Conservation (phyloP, 2,888 invertebrate genomes). For the Mythimna impura region DNA sequence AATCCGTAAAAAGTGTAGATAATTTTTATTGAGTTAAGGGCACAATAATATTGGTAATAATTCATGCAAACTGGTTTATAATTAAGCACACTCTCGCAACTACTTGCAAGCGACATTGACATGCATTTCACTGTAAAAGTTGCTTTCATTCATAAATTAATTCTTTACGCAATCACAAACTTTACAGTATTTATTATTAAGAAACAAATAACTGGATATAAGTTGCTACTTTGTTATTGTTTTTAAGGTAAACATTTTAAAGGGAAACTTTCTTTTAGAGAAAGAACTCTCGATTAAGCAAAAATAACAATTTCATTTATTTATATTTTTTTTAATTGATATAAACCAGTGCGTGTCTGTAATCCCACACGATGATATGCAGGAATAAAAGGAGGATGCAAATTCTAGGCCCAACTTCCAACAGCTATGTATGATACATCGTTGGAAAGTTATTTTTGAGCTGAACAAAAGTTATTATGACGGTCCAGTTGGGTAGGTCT, state of each 20-base stretch:
- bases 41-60: not conserved
- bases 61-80: conserved; percentile 15
- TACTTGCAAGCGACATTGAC: conserved; percentile 29
- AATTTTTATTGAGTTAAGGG: not conserved
- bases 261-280: too few relatives aligned
- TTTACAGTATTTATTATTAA: not conserved
- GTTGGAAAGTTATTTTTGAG: too few relatives aligned
- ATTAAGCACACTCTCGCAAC: conserved; percentile 2
- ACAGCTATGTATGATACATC: too few relatives aligned
- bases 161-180: not conserved
- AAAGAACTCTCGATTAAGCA: too few relatives aligned
- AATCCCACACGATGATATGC: not conserved
- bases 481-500: too few relatives aligned
- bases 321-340: too few relatives aligned
- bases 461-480: too few relatives aligned
- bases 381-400: not conserved
- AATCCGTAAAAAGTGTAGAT: not conserved
- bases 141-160: not conserved
- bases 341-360: too few relatives aligned
- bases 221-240: not conserved
- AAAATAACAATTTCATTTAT: too few relatives aligned
- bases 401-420: too few relatives aligned
- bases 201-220: too few relatives aligned
- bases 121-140: conserved; percentile 32
- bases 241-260: not conserved